Evolutionary conservation across 92 coral and sea anemone genomes (phyloP).

Genomic region (Epizoanthus illoricatus): DNA sequence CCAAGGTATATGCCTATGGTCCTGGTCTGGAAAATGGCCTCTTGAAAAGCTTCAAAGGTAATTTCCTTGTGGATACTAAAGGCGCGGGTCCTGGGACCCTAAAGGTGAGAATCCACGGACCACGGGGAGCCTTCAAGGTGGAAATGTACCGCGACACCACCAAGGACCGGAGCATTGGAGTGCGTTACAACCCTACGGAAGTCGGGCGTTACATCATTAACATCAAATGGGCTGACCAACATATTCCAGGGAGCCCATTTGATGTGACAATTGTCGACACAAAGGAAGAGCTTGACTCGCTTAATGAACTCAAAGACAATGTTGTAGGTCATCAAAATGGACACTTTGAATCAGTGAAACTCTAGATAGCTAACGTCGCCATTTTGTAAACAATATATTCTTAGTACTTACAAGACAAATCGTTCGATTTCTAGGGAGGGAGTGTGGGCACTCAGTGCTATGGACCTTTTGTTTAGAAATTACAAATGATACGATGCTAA

Average conservation of each 20-base stretch:
- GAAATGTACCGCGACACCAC: slow-evolving; percentile 97
- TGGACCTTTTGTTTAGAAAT: no score
- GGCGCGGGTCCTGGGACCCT: slow-evolving; percentile 99
- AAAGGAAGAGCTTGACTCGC: slow-evolving; percentile 75
- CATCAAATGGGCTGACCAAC: slow-evolving; percentile 96
- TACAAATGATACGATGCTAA: no score
- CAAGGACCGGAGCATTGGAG: slow-evolving; percentile 94
- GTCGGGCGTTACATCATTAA: slow-evolving; percentile 89
- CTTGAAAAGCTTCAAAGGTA: slow-evolving; percentile 75
- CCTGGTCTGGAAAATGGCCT: slow-evolving; percentile 93
- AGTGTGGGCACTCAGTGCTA: no score
- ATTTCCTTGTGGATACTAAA: slow-evolving; percentile 92
- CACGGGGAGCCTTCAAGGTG: slow-evolving; percentile 95
- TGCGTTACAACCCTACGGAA: slow-evolving; percentile 94
- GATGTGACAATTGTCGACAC: slow-evolving; percentile 82
- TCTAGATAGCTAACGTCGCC: not conserved
- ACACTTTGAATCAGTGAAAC: not conserved
- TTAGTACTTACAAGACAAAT: no score
- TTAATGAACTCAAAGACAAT: slow-evolving; percentile 74
- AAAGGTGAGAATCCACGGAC: slow-evolving; percentile 94
- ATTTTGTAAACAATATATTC: no score
- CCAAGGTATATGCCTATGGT: slow-evolving; percentile 51
- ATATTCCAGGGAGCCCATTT: slow-evolving; percentile 90
- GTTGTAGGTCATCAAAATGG: slow-evolving; percentile 48
- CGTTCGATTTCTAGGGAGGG: no score